Conservation (phyloP, 2,888 invertebrate genomes). For the Drosophila picticornis region DNA sequence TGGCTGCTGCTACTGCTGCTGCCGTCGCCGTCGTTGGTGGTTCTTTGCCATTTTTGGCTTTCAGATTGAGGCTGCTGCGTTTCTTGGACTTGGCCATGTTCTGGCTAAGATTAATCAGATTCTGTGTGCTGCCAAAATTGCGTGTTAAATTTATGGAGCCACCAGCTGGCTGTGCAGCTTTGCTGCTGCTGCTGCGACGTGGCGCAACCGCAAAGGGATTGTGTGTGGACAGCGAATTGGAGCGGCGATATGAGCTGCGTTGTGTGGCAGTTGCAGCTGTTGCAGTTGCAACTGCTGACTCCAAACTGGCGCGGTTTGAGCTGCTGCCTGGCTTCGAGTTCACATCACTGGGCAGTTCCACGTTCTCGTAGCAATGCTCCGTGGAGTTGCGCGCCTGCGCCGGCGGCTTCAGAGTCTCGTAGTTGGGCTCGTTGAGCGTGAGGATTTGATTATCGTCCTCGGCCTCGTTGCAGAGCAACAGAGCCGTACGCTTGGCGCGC, state of each 20-base stretch:
- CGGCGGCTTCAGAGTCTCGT: constrained; percentile 84
- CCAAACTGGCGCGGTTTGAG: constrained; percentile 76
- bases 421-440: constrained; percentile 84
- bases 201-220: constrained; percentile 78
- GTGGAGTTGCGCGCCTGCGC: constrained; percentile 60
- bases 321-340: constrained; percentile 54
- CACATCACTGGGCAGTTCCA: constrained; percentile 57
- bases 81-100: constrained; percentile 84
- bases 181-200: constrained; percentile 73
- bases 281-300: constrained; percentile 28
- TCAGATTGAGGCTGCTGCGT: constrained; percentile 84
- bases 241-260: constrained; percentile 79
- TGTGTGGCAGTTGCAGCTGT: constrained; percentile 29
- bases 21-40: constrained; percentile 51
- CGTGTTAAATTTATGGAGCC: constrained; percentile 82
- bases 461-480: constrained; percentile 81
- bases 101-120: constrained; percentile 84
- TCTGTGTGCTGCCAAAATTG: constrained; percentile 85
- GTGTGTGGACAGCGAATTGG: constrained; percentile 81
- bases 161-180: constrained; percentile 57
- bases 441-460: constrained; percentile 83
- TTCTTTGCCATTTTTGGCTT: constrained; percentile 81
- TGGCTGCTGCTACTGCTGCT: background rate
- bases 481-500: constrained; percentile 81
- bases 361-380: constrained; percentile 72